These are phyloP conservation scores for Mesocentrotus franciscanus DNA, from an alignment of 53 echinoderm and acorn worm species.

Conservation along the genomic window DNA sequence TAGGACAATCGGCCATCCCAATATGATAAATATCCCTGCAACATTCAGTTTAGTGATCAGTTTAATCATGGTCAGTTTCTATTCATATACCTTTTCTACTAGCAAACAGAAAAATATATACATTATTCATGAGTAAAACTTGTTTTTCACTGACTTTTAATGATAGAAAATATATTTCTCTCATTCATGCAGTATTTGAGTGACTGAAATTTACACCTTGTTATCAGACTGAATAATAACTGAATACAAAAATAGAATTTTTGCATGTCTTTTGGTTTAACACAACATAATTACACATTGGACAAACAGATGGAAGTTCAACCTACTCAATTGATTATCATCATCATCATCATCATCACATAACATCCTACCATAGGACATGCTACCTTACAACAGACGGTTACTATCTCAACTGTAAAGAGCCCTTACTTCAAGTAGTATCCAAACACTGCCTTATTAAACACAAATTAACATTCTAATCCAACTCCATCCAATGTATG, in stretches of 20 bases:
- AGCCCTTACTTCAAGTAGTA: not conserved
- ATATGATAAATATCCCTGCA: no score
- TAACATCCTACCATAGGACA: not conserved
- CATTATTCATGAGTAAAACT: no score
- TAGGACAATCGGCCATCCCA: no score
- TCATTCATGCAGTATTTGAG: no score
- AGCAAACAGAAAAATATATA: no score
- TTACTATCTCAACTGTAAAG: not conserved
- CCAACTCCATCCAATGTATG: not conserved
- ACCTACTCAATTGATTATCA: not conserved
- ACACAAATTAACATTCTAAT: slow-evolving; percentile 35
- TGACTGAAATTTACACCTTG: no score
- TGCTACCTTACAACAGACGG: not conserved
- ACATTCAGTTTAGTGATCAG: no score
- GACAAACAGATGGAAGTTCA: not conserved
- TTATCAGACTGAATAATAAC: not conserved
- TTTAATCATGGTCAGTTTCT: no score
- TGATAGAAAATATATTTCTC: no score
- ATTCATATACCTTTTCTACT: no score
- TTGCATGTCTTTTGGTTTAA: not conserved
- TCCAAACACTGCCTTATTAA: slow-evolving; percentile 27
- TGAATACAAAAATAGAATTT: not conserved
- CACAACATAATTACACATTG: not conserved
- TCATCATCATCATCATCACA: slow-evolving; percentile 29
- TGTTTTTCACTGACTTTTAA: no score